These are phyloP conservation scores for Phaedon cochleariae DNA, from an alignment of 2,888 invertebrate species.

Conservation along the genomic window DNA sequence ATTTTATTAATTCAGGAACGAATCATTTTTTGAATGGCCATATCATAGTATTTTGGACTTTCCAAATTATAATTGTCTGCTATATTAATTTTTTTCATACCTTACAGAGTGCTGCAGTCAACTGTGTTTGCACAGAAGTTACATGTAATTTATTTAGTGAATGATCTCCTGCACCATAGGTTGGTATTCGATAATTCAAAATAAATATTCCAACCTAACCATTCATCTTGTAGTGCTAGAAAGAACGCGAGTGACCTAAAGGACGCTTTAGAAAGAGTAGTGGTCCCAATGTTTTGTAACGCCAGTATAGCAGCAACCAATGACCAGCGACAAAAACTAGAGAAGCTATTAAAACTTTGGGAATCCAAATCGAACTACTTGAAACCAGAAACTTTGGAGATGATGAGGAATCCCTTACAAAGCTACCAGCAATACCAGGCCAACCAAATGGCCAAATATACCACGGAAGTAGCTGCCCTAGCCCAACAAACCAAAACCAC, in stretches of 20 bases:
- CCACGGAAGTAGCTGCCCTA: slow-evolving; percentile 74
- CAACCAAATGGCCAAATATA: slow-evolving; percentile 82
- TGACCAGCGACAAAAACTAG: slow-evolving; percentile 89
- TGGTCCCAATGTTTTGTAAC: slow-evolving; percentile 98
- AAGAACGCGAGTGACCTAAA: slow-evolving; percentile 95
- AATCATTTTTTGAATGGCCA: no score
- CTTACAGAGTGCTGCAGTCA: slow-evolving; percentile 69
- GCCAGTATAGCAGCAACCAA: slow-evolving; percentile 85
- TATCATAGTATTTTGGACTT: no score
- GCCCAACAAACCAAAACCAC: slow-evolving; percentile 83
- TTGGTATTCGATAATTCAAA: slow-evolving; percentile 64
- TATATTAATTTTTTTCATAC: slow-evolving; percentile 20
- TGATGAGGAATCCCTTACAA: slow-evolving; percentile 85
- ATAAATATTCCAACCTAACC: slow-evolving; percentile 30
- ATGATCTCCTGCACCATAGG: slow-evolving; percentile 98
- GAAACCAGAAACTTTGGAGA: slow-evolving; percentile 81
- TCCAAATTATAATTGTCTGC: no score
- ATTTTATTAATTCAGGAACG: no score
- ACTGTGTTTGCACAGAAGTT: slow-evolving; percentile 88
- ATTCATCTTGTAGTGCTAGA: slow-evolving; percentile 78
- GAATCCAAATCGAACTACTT: slow-evolving; percentile 94
- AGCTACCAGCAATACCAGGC: slow-evolving; percentile 93
- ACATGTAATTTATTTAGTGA: slow-evolving; percentile 97
- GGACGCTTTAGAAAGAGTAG: slow-evolving; percentile 92
- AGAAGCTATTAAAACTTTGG: slow-evolving; percentile 94